Conservation (phyloP, 2,113 vertebrate species). For the Antigone vipio region DNA sequence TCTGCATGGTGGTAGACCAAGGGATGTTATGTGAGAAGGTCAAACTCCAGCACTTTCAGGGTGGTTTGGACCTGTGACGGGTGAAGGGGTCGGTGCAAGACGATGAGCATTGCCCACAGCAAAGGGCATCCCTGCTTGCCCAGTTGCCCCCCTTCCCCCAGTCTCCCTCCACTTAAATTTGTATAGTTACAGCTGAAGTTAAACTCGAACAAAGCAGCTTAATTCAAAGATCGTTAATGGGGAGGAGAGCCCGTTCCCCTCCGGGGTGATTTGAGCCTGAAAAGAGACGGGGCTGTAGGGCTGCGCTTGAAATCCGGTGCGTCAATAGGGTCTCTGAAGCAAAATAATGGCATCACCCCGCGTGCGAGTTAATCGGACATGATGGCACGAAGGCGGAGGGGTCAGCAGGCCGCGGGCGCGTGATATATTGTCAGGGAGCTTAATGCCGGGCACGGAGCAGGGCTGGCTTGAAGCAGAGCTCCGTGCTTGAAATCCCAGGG, state of each 20-base stretch:
- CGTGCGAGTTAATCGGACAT: constrained; percentile 84
- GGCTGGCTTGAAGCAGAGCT: constrained; percentile 49
- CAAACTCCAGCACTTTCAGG: not conserved
- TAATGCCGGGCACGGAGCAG: constrained; percentile 76
- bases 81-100: not conserved
- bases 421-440: constrained; percentile 88
- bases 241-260: constrained; percentile 73
- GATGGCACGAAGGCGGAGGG: constrained; percentile 86
- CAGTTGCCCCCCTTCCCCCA: not conserved
- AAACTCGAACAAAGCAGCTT: constrained; percentile 70
- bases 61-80: not conserved
- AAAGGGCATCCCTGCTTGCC: not conserved
- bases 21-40: not conserved
- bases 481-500: not conserved
- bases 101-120: not conserved
- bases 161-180: not conserved
- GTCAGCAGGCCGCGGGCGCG: constrained; percentile 80
- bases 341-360: constrained; percentile 88
- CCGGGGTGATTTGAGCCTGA: constrained; percentile 77
- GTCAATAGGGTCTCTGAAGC: constrained; percentile 84
- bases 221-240: constrained; percentile 76
- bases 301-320: constrained; percentile 77
- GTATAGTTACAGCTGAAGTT: constrained; percentile 15
- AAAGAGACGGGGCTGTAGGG: constrained; percentile 75
- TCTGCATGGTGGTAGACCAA: not conserved